phyloP scores from a whole-genome alignment of 1,140 invertebrate species.

The Hyposmocoma kahamanoa region DNA sequence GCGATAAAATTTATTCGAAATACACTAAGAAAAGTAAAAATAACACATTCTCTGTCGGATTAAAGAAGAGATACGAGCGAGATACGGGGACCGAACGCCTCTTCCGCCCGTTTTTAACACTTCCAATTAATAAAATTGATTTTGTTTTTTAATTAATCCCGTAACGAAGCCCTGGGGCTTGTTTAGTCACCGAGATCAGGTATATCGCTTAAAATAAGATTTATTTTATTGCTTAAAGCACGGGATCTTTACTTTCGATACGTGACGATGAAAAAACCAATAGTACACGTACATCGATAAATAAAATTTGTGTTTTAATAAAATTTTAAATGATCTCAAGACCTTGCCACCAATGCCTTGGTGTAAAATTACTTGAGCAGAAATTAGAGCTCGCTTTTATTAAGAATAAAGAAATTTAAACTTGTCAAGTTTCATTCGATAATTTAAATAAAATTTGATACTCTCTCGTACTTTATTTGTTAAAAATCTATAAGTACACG shows the following conservation, averaged over 20 bases:
- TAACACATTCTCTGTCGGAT: constrained; percentile 71
- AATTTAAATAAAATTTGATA: no score
- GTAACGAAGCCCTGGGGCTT: constrained; percentile 57
- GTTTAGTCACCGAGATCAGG: constrained; percentile 53
- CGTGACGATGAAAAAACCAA: constrained; percentile 40
- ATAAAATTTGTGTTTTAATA: constrained; percentile 45
- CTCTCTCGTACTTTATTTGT: no score
- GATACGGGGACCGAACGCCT: constrained; percentile 55
- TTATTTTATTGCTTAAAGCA: constrained; percentile 70
- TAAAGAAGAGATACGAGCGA: constrained; percentile 69
- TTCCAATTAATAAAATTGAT: constrained; percentile 74
- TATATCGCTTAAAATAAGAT: constrained; percentile 65
- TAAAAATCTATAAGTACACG: no score
- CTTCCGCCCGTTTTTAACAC: constrained; percentile 72
- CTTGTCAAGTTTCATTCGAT: no score
- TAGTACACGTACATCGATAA: constrained; percentile 40
- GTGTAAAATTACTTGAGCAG: constrained; percentile 24
- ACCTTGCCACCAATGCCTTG: no score
- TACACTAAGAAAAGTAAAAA: constrained; percentile 68
- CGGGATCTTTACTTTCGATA: constrained; percentile 41
- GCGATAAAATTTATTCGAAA: constrained; percentile 73
- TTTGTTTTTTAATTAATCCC: constrained; percentile 71
- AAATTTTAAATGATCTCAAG: constrained; percentile 28
- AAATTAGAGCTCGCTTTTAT: constrained; percentile 17
- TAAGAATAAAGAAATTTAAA: no score